These are phyloP conservation scores for Colletes collaris DNA, from an alignment of 2,888 invertebrate species.

Conservation along the genomic window DNA sequence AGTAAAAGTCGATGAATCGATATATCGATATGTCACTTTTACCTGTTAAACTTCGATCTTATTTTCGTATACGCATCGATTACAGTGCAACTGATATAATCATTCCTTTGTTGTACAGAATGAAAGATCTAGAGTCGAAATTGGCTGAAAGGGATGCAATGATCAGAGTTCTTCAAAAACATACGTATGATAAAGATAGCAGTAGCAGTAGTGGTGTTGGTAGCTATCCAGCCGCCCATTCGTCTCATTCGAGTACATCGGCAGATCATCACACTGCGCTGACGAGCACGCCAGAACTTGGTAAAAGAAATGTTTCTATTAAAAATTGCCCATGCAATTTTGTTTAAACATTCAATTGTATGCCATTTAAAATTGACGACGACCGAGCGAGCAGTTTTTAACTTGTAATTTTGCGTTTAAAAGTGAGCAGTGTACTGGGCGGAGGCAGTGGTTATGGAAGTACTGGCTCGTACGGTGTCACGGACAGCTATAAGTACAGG, in stretches of 20 bases:
- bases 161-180: constrained; percentile 94
- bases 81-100: no score
- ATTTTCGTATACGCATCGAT: no score
- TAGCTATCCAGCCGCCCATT: constrained; percentile 84
- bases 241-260: constrained; percentile 81
- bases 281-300: constrained; percentile 80
- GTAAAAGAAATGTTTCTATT: constrained; percentile 57
- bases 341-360: neutral
- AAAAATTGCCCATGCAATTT: neutral
- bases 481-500: constrained; percentile 85
- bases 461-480: constrained; percentile 85
- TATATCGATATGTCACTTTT: no score
- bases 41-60: no score
- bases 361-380: no score
- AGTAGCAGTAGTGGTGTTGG: constrained; percentile 84
- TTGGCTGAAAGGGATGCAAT: constrained; percentile 95
- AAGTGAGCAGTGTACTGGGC: constrained; percentile 86
- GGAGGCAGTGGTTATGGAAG: constrained; percentile 85
- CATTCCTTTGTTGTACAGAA: constrained; percentile 81
- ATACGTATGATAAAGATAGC: constrained; percentile 89
- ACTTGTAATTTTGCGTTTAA: constrained; percentile 67
- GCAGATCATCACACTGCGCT: constrained; percentile 79
- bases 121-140: constrained; percentile 94
- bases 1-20: no score
- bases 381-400: neutral